A percentile compares a stretch with the other conserved stretches of the same genome.
Conservation (phyloP, 2,797 vertebrate species). For the Gorsachius magnificus region DNA sequence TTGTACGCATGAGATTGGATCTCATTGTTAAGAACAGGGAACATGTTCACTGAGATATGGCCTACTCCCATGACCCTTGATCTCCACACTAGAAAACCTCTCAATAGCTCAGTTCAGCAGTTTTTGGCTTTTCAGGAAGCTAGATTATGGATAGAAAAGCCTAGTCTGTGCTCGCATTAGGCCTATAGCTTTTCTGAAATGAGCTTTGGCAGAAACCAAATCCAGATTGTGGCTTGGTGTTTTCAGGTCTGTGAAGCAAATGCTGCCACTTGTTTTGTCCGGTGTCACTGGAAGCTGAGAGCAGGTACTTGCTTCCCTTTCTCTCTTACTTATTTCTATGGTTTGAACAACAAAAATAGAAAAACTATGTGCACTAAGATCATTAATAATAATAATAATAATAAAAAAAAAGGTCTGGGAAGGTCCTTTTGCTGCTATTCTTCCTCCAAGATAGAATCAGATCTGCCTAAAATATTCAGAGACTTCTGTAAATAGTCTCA, state of each 20-base stretch:
- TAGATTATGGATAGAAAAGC: not conserved
- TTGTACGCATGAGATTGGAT: not conserved
- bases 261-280: not conserved
- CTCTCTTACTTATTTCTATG: not conserved
- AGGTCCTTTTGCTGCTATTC: not conserved
- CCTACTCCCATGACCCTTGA: not conserved
- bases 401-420: not conserved
- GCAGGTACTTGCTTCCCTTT: not conserved
- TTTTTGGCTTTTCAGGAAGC: not conserved
- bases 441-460: not conserved
- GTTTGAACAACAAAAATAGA: not conserved
- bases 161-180: not conserved
- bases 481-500: not conserved
- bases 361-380: fast-evolving
- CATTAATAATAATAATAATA: not conserved
- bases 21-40: not conserved
- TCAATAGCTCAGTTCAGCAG: not conserved
- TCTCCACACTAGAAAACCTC: not conserved
- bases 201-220: not conserved
- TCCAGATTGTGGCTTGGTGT: not conserved
- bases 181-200: not conserved
- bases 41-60: not conserved
- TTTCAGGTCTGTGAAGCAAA: not conserved
- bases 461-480: not conserved
- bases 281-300: not conserved